phyloP scores from a whole-genome alignment of 2,888 invertebrate genomes.

The Pyrrhosoma nymphula region DNA sequence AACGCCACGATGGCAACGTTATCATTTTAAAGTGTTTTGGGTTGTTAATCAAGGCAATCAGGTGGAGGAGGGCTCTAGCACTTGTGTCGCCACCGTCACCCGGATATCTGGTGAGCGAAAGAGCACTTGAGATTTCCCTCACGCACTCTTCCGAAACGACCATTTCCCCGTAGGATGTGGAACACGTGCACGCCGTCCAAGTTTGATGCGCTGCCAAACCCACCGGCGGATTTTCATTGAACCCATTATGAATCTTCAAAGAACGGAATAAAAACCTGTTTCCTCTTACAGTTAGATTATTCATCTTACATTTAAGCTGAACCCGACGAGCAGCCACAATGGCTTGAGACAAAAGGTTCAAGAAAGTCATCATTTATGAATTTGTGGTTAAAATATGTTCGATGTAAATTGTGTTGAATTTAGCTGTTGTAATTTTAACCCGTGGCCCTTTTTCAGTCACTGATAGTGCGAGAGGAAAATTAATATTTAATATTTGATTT shows the following conservation, averaged over 20 bases:
- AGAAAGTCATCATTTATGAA: too few species aligned
- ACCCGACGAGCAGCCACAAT: too few species aligned
- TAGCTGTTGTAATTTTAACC: too few species aligned
- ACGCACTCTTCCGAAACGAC: not conserved
- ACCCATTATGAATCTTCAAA: not conserved
- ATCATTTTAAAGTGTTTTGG: not conserved
- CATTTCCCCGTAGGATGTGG: not conserved
- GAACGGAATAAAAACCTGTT: too few species aligned
- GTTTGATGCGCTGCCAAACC: not conserved
- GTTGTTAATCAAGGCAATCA: not conserved
- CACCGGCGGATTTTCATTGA: not conserved
- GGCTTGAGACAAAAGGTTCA: too few species aligned
- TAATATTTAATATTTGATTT: too few species aligned
- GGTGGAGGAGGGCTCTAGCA: not conserved
- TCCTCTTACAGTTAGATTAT: too few species aligned
- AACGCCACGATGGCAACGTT: not conserved
- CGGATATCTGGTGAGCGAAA: not conserved
- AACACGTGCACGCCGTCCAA: not conserved
- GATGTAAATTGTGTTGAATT: too few species aligned
- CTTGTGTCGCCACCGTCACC: not conserved
- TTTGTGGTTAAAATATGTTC: too few species aligned
- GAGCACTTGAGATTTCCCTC: not conserved
- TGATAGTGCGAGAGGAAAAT: too few species aligned
- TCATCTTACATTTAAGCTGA: too few species aligned
- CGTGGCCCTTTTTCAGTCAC: too few species aligned